Percentiles rank a stretch among this genome's conserved stretches.
Conservation (phyloP, 2,888 invertebrate genomes). For the Enoplolaimus lenunculus region DNA sequence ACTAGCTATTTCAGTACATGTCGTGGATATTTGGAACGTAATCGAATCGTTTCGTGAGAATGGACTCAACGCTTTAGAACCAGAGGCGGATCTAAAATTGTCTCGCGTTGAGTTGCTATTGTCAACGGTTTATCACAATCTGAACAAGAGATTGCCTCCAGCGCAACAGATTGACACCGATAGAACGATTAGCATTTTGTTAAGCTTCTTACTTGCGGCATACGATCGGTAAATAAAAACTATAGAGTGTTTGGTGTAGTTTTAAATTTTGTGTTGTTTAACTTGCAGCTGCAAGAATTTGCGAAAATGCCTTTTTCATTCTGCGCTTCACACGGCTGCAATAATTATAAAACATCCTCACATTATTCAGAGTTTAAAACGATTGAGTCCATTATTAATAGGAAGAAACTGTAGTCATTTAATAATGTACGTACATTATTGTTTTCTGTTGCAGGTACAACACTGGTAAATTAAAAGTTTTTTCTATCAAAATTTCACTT, state of each 20-base stretch:
- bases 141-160: conserved; percentile 86
- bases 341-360: too few species aligned
- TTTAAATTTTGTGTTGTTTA: too few species aligned
- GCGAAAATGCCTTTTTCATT: too few species aligned
- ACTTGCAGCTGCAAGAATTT: too few species aligned
- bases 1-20: conserved; percentile 60
- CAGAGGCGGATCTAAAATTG: conserved; percentile 47
- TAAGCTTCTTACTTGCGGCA: conserved; percentile 85
- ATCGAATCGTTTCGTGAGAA: conserved; percentile 97
- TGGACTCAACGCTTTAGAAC: conserved; percentile 77
- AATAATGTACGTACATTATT: too few species aligned
- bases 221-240: conserved; percentile 78
- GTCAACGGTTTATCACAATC: conserved; percentile 62
- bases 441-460: conserved; percentile 57
- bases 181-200: conserved; percentile 69
- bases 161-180: conserved; percentile 88
- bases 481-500: conserved; percentile 85
- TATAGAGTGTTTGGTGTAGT: too few species aligned
- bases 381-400: too few species aligned
- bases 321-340: too few species aligned
- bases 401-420: too few species aligned
- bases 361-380: too few species aligned
- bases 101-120: conserved; percentile 78
- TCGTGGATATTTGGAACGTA: conserved; percentile 97
- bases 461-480: conserved; percentile 78